A percentile compares a stretch with the other conserved stretches of the same genome.
These are phyloP conservation scores for Cremastinae sp. DNA, from an alignment of 2,888 invertebrate species.

Conservation along the genomic window DNA sequence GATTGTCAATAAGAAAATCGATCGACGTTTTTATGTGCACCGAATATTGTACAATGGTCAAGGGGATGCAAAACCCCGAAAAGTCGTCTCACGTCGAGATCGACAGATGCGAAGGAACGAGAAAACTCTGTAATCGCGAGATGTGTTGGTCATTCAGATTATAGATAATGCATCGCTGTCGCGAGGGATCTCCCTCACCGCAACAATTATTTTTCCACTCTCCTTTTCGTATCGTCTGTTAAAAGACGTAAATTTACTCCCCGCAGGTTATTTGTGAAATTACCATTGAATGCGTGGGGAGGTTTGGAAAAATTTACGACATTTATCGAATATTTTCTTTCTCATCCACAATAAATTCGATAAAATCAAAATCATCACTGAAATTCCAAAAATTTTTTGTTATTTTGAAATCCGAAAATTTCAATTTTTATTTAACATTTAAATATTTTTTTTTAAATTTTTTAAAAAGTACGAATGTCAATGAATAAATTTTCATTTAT, in stretches of 20 bases:
- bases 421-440: too few relatives aligned
- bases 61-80: background rate
- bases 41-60: conserved; percentile 15
- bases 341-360: too few relatives aligned
- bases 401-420: too few relatives aligned
- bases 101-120: conserved; percentile 55
- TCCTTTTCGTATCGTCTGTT: conserved; percentile 13
- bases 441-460: too few relatives aligned
- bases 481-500: too few relatives aligned
- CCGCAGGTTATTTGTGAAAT: conserved; percentile 55
- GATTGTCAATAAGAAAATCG: too few relatives aligned
- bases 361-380: too few relatives aligned
- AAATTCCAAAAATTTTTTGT: too few relatives aligned
- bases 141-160: conserved; percentile 59
- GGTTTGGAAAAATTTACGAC: too few relatives aligned
- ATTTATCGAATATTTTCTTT: too few relatives aligned
- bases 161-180: conserved; percentile 56
- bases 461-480: too few relatives aligned
- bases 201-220: conserved; percentile 50
- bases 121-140: conserved; percentile 20
- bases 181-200: conserved; percentile 17
- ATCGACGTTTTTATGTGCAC: conserved; percentile 2
- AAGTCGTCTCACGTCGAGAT: background rate
- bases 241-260: conserved; percentile 40
- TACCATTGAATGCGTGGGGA: conserved; percentile 23